Conservation (phyloP, 2,113 vertebrate species). For the Caranx melampygus region DNA sequence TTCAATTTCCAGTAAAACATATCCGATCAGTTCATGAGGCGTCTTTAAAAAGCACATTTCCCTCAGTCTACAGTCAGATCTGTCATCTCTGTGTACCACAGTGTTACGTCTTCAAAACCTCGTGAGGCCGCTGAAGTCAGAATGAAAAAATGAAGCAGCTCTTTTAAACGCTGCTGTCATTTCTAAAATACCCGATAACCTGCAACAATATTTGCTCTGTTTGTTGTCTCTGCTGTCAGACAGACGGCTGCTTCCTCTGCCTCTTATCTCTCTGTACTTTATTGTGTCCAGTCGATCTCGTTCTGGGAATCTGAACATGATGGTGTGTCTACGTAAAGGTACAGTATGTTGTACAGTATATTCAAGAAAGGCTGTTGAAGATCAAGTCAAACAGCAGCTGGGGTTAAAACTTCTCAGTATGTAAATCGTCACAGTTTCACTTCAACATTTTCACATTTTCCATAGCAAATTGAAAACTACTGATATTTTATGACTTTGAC, state of each 20-base stretch:
- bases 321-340: too few relatives aligned
- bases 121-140: too few relatives aligned
- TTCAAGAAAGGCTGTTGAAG: too few relatives aligned
- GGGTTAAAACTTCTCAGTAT: too few relatives aligned
- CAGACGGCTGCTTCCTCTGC: not conserved
- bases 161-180: not conserved
- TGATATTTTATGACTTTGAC: too few relatives aligned
- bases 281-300: not conserved
- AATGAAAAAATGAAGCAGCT: too few relatives aligned
- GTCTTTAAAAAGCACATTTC: not conserved
- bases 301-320: too few relatives aligned
- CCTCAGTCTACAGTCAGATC: not conserved
- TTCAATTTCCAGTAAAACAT: too few relatives aligned
- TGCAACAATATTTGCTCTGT: not conserved
- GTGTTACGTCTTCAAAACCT: not conserved
- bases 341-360: not conserved
- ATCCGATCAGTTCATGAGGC: too few relatives aligned
- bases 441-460: not conserved
- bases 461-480: not conserved
- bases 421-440: not conserved
- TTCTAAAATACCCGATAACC: not conserved
- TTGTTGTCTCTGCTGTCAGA: too few relatives aligned
- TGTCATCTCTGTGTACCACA: not conserved
- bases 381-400: too few relatives aligned
- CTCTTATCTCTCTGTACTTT: not conserved